These are phyloP conservation scores for Polydrusus cervinus DNA, from an alignment of 2,888 invertebrate genomes.

Conservation along the genomic window DNA sequence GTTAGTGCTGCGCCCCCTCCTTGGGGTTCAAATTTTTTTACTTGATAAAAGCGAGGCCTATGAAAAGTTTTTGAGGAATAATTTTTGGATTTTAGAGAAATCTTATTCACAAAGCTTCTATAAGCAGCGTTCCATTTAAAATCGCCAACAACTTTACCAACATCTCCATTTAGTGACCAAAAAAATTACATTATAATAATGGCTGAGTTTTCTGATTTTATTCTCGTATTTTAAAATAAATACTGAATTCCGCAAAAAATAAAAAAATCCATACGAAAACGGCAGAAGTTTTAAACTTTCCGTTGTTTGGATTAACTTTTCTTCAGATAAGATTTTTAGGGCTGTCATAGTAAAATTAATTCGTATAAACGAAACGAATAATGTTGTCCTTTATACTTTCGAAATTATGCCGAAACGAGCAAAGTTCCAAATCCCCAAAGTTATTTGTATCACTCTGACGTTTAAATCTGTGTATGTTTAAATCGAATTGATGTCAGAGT, in stretches of 20 bases:
- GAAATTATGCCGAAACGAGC: constrained; percentile 1
- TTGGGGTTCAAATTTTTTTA: too few relatives aligned
- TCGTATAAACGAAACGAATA: constrained; percentile 7
- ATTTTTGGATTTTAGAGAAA: too few relatives aligned
- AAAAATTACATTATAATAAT: too few relatives aligned
- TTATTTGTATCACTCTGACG: constrained; percentile 12
- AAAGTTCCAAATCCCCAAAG: constrained; percentile 21
- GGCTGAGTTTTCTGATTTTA: too few relatives aligned
- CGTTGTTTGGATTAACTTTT: background rate
- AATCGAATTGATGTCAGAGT: background rate
- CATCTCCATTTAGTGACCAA: too few relatives aligned
- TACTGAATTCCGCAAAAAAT: background rate
- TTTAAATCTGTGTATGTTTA: constrained; percentile 19
- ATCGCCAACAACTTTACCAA: too few relatives aligned
- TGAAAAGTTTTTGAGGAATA: too few relatives aligned
- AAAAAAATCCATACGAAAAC: background rate
- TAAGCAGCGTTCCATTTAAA: too few relatives aligned
- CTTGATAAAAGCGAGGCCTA: too few relatives aligned
- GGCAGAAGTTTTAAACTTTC: constrained; percentile 1
- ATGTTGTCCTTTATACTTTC: constrained; percentile 5
- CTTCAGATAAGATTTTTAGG: background rate
- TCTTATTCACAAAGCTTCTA: too few relatives aligned
- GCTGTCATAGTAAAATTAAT: constrained; percentile 9
- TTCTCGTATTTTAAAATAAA: too few relatives aligned
- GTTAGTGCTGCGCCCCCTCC: too few relatives aligned